Percentiles rank a stretch among this genome's conserved stretches.
Conservation (phyloP, 2,113 vertebrate genomes). For the Oncorhynchus tshawytscha region DNA sequence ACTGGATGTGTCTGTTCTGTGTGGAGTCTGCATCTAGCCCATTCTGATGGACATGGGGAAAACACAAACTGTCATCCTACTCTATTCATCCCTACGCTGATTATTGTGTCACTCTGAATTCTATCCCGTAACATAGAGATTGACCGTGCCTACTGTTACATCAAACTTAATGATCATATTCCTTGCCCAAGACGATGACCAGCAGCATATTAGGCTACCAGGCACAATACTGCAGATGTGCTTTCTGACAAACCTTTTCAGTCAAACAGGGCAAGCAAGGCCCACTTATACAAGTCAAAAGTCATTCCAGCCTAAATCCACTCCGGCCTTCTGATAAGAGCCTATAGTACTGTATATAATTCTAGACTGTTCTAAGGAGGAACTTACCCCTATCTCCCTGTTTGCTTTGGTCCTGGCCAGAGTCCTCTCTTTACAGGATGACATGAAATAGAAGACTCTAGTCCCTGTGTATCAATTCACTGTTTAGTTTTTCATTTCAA, state of each 20-base stretch:
- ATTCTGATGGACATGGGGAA: not conserved
- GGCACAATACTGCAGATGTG: too few relatives aligned
- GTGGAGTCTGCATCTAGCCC: constrained; percentile 50
- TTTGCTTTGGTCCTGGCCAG: constrained; percentile 6
- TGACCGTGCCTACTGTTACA: not conserved
- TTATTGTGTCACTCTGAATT: not conserved
- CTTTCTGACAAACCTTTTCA: too few relatives aligned
- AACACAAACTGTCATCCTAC: constrained; percentile 21
- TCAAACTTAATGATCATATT: too few relatives aligned
- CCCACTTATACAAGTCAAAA: too few relatives aligned
- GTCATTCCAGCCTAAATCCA: too few relatives aligned
- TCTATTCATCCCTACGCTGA: constrained; percentile 18
- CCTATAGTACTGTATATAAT: too few relatives aligned
- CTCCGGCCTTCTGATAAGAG: too few relatives aligned
- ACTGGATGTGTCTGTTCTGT: constrained; percentile 32
- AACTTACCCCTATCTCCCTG: constrained; percentile 1
- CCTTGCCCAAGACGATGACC: too few relatives aligned
- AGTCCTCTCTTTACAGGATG: not conserved
- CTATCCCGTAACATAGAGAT: constrained; percentile 1
- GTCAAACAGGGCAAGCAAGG: too few relatives aligned
- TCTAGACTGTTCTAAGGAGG: not conserved
- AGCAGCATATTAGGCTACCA: too few relatives aligned
- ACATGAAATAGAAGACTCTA: too few relatives aligned
- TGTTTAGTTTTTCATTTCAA: constrained; percentile 18
- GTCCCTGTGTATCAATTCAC: not conserved